These are phyloP conservation scores for Coregonus sp. DNA, from an alignment of 2,797 vertebrate genomes.

Conservation along the genomic window DNA sequence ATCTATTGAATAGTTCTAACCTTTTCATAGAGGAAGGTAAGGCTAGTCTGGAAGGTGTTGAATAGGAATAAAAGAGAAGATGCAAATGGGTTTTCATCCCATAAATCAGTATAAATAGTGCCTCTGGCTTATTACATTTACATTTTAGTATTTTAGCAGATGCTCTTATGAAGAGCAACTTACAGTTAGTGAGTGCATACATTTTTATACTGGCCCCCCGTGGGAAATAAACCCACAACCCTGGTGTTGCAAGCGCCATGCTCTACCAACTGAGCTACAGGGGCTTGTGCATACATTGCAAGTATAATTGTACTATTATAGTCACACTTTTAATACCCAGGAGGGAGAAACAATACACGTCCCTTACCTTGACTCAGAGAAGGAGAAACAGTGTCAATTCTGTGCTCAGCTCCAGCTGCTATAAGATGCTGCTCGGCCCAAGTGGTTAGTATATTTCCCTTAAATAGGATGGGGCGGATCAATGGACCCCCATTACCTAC, in stretches of 20 bases:
- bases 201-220: too few species aligned
- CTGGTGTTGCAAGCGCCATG: too few species aligned
- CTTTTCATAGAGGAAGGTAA: background rate
- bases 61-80: background rate
- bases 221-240: too few species aligned
- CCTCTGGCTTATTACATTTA: background rate
- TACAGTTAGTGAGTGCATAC: too few species aligned
- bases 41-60: background rate
- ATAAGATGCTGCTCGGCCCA: background rate
- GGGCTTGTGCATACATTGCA: background rate
- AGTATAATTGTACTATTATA: background rate
- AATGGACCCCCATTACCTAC: slow-evolving; percentile 35
- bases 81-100: background rate
- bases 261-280: too few species aligned
- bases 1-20: background rate
- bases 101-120: background rate
- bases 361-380: background rate
- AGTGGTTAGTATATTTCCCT: background rate
- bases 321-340: background rate
- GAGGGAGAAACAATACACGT: background rate
- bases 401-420: background rate
- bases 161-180: too few species aligned
- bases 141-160: too few species aligned
- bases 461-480: slow-evolving; percentile 33
- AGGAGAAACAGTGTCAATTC: background rate